Evolutionary conservation across 1,140 invertebrate species (phyloP), one percentile per base, ranked within the genome.

Genomic region (Temnothorax nylanderi): DNA sequence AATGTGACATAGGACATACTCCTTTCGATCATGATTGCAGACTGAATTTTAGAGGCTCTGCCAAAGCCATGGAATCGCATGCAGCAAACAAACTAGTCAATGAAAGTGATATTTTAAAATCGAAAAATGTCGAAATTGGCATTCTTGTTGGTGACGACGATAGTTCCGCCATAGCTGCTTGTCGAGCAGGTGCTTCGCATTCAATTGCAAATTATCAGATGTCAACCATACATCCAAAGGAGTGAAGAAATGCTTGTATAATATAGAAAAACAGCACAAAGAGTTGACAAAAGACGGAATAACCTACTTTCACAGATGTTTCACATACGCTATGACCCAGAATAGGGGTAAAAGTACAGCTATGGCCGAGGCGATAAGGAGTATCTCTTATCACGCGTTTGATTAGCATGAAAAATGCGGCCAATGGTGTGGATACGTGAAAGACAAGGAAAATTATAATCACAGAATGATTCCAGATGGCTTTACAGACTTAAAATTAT

Each of bases 361-460:
- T 11, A 26, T 72, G 16, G 69, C 26, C 16, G 21, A 51, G 5
- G 26, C 69, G 16, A 18, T 72, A 2, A 21, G 47, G 1, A 49
- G 21, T 7, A 72, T 72, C 18, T 26, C 47, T 44, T 51, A 32
- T 10, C 13, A 71, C 21, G 67, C 44, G 0, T 72, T 72, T 8
- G 51, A 72, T 21, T 1, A 51, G 0, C 47, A 72, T 26, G 18
- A 13, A 8, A 71, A 72, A 51, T 72, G 69, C 8, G 69, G 69
- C 1, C 1, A 2, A 1, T 71, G 44, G 44, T 71, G 67, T 26
- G 67, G 44, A 5, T 71, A 21, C 21, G n/a, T 47, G 47, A 3
- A 71, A 71, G 21, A 71, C 16, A 26, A 26, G 3, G 21, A 71
- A 71, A 71, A 71, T 49, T 71, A 71, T 32, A 16, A 71, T 47